Conservation (phyloP, 1,140 invertebrate species). For the Saccostrea glomerata region DNA sequence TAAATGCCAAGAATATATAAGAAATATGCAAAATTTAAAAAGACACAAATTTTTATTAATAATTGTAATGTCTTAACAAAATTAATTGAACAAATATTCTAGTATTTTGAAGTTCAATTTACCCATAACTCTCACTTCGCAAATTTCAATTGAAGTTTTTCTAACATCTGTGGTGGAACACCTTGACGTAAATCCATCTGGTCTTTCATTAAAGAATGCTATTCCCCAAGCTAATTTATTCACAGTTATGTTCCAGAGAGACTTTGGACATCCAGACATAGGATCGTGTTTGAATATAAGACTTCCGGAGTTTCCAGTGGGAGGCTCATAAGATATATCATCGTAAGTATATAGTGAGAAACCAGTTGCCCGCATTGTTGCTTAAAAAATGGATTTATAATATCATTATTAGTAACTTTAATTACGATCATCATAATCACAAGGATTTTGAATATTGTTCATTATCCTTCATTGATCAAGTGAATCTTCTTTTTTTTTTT, state of each 20-base stretch:
- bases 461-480: too few relatives aligned
- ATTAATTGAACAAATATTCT: too few relatives aligned
- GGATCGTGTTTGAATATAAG: background rate
- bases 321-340: background rate
- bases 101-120: too few relatives aligned
- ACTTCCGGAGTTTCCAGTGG: background rate
- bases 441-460: too few relatives aligned
- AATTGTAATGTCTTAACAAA: too few relatives aligned
- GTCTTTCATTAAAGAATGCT: background rate
- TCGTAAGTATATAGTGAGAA: background rate
- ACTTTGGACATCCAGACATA: background rate
- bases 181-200: background rate
- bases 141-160: background rate
- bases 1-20: too few relatives aligned
- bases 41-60: too few relatives aligned
- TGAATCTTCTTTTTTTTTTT: too few relatives aligned
- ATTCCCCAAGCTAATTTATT: background rate
- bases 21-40: too few relatives aligned
- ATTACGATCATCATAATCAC: too few relatives aligned
- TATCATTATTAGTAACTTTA: too few relatives aligned
- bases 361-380: background rate
- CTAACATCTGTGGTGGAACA: background rate
- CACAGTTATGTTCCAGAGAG: background rate
- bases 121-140: background rate
- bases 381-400: too few relatives aligned